A percentile compares a stretch with the other conserved stretches of the same genome.
Conservation (phyloP, 2,797 vertebrate species). For the Lepidocolaptes lacrymiger region DNA sequence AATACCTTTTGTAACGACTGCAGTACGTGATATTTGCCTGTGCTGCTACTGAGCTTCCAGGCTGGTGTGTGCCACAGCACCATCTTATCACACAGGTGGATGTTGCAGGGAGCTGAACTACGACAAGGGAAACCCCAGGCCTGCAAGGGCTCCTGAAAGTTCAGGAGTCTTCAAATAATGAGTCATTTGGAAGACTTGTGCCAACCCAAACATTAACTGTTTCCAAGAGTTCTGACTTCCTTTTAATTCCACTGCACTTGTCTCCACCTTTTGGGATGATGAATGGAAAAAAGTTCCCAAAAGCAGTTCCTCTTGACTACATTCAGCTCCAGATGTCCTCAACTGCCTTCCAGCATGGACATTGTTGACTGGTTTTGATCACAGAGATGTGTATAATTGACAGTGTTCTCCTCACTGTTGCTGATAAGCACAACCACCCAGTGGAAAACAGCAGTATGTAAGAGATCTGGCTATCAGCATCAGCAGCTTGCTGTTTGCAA, state of each 20-base stretch:
- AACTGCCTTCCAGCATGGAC: rapidly evolving
- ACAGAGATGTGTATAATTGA: background rate
- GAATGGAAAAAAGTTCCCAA: background rate
- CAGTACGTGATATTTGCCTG: background rate
- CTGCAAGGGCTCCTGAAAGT: background rate
- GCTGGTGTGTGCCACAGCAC: background rate
- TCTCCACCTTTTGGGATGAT: background rate
- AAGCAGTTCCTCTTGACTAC: background rate
- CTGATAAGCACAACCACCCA: background rate
- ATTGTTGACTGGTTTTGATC: rapidly evolving
- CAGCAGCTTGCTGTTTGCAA: background rate
- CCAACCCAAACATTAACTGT: background rate
- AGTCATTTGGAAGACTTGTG: background rate
- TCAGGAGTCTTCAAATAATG: background rate
- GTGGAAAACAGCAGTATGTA: background rate
- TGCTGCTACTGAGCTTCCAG: background rate
- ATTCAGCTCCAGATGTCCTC: background rate
- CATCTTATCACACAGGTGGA: background rate
- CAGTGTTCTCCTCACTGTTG: rapidly evolving
- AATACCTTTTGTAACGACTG: rapidly evolving
- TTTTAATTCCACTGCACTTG: background rate
- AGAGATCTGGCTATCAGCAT: background rate
- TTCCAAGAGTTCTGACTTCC: background rate
- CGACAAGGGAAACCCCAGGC: background rate
- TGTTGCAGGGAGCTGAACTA: background rate